Base-by-base conservation (phyloP, 2,113 vertebrate species). In the Periophthalmodon schlosseri region DNA sequence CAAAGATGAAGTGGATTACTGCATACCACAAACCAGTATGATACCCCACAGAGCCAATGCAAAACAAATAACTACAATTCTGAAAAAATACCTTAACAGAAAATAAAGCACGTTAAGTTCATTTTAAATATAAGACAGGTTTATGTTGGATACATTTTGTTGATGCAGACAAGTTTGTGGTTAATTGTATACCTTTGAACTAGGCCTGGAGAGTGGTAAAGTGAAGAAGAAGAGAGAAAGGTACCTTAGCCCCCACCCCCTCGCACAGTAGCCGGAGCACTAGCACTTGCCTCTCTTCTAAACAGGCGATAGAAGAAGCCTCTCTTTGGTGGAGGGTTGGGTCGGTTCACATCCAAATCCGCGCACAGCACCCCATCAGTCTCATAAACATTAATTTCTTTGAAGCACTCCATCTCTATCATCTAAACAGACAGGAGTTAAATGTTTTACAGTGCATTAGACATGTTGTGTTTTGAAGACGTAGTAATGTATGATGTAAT, bases 381-480 rank as follows among this genome's bases (percentile, higher is more conserved):
- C 88, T 94, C 94, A 54, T 83, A 93, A 15, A 95, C 88, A 24
- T 94, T 96, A 86, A 98, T 94, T 87, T 98, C 96, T 88, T 96
- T 94, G 90, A 97, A 98, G 84, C 96, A 98, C 76, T 94, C 95
- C 0, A 96, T 96, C 89, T 97, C 96, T 18, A 97, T 97, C 95
- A 98, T 97, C 96, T 97, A 1, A 61, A 72, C 15, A 49, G 8
- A 12, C 60, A 0, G 6, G 28, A 69, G n/a, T 7, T 0, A 0
- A 21, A 60, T 11, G 1, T n/a, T 15, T 21, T 28, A 15, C 64
- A 65, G 16, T 65, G 33, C 16, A 36, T 36, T 10, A 64, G 16
- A 65, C 10, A 20, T 65, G 14, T 46, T 69, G 64, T 28, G 28
- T 47, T 46, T 20, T 52, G 46, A 73, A 70, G 61, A 12, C 71